Base-by-base conservation (phyloP, 1,140 invertebrate genomes). In the Cydia fagiglandana region DNA sequence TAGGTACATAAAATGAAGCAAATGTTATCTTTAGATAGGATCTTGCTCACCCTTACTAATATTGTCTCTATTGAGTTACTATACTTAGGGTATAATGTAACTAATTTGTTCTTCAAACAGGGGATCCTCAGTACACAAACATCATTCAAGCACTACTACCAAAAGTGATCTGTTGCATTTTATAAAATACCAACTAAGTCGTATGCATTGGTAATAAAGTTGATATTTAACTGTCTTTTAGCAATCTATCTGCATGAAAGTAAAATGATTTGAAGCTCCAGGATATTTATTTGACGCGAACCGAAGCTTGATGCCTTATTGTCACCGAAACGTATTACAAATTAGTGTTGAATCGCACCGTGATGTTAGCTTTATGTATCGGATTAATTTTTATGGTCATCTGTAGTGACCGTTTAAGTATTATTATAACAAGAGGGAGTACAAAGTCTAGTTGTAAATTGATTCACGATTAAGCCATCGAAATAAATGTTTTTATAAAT, bases 101-200 rank as follows among this genome's bases (percentile, higher is more conserved):
- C 87, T 90, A 91, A 91, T 91, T 91, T 90, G 89, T 90, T 90
- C 86, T 90, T 89, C 88, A 92, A 92, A 92, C 86, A 91, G 81
- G 85, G 88, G 88, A 79, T 83, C 79, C 78, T 86, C 80, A 80
- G 81, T 79, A 85, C 81, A 84, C 86, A 90, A 89, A 91, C 88
- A 90, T 86, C 76, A 80, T 81, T 83, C 24, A 56, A n/a, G 38
- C 75, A 80, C 81, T 79, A 79, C 82, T 41, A 82, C 79, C 81
- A 79, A 53, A 53, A 73, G 13, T 30, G 10, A 7, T 34, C 4
- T 20, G 2, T 73, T 76, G 30, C 64, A 7, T 20, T n/a, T 34
- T 5, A 6, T 38, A 75, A 78, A 76, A 74, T 47, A 9, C 10
- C 9, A 12, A 1, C 9, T 73, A 17, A 30, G 30, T 73, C 75